phyloP scores from a whole-genome alignment of 2,888 invertebrate genomes.

The Erannis defoliaria region DNA sequence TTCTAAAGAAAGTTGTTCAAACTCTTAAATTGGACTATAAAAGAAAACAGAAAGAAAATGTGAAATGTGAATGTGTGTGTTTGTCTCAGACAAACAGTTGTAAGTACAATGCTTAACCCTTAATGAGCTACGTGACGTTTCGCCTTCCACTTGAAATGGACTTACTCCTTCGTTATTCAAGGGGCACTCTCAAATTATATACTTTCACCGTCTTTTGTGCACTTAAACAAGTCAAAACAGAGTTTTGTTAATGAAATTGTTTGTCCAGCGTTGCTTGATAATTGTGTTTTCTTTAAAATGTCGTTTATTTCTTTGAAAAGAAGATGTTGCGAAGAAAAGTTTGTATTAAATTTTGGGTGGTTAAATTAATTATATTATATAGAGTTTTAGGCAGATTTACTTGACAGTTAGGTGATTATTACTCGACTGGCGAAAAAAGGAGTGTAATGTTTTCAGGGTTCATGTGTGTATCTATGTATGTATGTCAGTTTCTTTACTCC shows the following conservation, averaged over 20 bases:
- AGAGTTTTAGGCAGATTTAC: no score
- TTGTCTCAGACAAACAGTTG: slow-evolving; percentile 26
- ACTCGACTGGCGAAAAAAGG: no score
- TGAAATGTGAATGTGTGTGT: no score
- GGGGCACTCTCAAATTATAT: slow-evolving; percentile 40
- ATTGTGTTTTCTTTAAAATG: slow-evolving; percentile 24
- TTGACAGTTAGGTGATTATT: no score
- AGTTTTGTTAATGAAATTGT: slow-evolving; percentile 32
- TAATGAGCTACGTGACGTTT: slow-evolving; percentile 66
- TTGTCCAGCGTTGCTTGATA: slow-evolving; percentile 22
- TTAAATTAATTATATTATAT: no score
- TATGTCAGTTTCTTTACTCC: no score
- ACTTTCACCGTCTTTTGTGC: slow-evolving; percentile 33
- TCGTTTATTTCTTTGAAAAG: slow-evolving; percentile 3
- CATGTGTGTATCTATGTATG: no score
- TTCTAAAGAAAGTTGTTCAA: not conserved
- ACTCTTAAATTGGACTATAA: slow-evolving; percentile 19
- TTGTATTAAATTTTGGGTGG: no score
- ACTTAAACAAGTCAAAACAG: slow-evolving; percentile 26
- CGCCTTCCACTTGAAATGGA: slow-evolving; percentile 54
- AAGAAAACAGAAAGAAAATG: slow-evolving; percentile 34
- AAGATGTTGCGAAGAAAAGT: no score
- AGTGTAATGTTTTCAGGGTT: no score
- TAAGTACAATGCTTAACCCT: slow-evolving; percentile 52
- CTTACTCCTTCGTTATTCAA: slow-evolving; percentile 47